Conservation (phyloP, 2,888 invertebrate species). For the Nycteola revayana region DNA sequence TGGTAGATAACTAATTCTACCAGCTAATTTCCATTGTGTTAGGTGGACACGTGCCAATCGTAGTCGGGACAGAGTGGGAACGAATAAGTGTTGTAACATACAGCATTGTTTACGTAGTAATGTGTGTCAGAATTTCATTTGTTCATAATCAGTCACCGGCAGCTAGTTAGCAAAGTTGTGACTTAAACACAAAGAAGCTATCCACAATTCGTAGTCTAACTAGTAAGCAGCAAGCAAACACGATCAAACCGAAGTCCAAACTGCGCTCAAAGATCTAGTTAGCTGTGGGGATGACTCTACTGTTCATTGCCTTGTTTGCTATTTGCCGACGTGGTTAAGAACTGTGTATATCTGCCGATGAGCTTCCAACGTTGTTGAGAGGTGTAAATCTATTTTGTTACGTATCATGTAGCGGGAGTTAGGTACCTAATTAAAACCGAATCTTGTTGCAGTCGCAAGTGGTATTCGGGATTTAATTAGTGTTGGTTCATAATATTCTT, state of each 20-base stretch:
- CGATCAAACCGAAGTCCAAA: slow-evolving; percentile 72
- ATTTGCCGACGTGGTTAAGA: slow-evolving; percentile 42
- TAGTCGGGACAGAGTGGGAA: too few species aligned
- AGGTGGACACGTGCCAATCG: too few species aligned
- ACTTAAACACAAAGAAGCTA: slow-evolving; percentile 74
- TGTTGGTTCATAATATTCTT: too few species aligned
- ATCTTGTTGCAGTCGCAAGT: slow-evolving; percentile 17
- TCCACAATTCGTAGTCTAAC: slow-evolving; percentile 69
- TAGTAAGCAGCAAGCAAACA: slow-evolving; percentile 66
- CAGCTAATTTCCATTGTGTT: too few species aligned
- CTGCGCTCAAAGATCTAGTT: slow-evolving; percentile 77
- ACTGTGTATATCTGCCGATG: slow-evolving; percentile 35
- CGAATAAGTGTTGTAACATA: too few species aligned
- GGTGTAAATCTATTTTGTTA: slow-evolving; percentile 40
- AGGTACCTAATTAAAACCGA: slow-evolving; percentile 37
- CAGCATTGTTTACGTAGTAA: too few species aligned
- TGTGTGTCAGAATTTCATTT: slow-evolving; percentile 18
- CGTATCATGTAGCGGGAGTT: slow-evolving; percentile 24
- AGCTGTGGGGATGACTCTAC: slow-evolving; percentile 59
- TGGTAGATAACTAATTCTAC: too few species aligned
- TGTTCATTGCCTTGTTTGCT: slow-evolving; percentile 58
- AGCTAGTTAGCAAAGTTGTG: slow-evolving; percentile 74
- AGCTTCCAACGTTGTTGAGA: slow-evolving; percentile 31
- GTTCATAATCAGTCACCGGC: slow-evolving; percentile 51
- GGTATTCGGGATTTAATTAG: too few species aligned